These are phyloP conservation scores for Himalopsyche japonica DNA, from an alignment of 2,888 invertebrate species.

Conservation along the genomic window DNA sequence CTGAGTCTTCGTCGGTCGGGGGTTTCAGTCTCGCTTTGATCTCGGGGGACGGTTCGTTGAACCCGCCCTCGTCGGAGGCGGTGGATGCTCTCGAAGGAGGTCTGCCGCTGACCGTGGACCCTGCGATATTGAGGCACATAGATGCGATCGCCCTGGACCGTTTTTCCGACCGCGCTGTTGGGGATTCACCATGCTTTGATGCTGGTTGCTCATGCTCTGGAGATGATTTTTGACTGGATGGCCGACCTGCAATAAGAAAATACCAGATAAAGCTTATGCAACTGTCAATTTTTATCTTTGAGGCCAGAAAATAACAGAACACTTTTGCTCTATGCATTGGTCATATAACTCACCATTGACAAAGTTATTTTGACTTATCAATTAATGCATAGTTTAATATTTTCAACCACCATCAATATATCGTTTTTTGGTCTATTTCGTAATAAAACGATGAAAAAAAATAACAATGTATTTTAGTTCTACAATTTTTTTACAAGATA, in stretches of 20 bases:
- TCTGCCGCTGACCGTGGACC: slow-evolving; percentile 57
- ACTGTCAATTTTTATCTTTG: too few species aligned
- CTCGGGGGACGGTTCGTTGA: slow-evolving; percentile 73
- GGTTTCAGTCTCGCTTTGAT: slow-evolving; percentile 63
- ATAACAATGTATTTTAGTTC: too few species aligned
- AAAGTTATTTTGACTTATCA: too few species aligned
- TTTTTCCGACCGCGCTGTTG: slow-evolving; percentile 21
- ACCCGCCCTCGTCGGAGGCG: slow-evolving; percentile 70
- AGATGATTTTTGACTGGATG: slow-evolving; percentile 43
- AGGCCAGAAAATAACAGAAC: too few species aligned
- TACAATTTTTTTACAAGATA: too few species aligned
- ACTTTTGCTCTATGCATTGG: too few species aligned
- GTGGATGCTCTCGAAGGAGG: slow-evolving; percentile 70
- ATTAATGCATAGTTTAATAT: too few species aligned
- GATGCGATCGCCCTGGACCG: slow-evolving; percentile 58
- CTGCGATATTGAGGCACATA: slow-evolving; percentile 66
- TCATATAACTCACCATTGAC: too few species aligned
- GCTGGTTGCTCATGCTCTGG: slow-evolving; percentile 40
- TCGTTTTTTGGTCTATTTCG: too few species aligned
- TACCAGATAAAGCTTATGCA: too few species aligned
- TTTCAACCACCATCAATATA: too few species aligned
- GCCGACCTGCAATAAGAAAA: slow-evolving; percentile 35
- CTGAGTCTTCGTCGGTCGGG: slow-evolving; percentile 12
- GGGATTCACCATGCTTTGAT: slow-evolving; percentile 13
- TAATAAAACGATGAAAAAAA: too few species aligned